Evolutionary conservation across 2,888 invertebrate genomes (phyloP).

Genomic region (Neoscelio sp.): DNA sequence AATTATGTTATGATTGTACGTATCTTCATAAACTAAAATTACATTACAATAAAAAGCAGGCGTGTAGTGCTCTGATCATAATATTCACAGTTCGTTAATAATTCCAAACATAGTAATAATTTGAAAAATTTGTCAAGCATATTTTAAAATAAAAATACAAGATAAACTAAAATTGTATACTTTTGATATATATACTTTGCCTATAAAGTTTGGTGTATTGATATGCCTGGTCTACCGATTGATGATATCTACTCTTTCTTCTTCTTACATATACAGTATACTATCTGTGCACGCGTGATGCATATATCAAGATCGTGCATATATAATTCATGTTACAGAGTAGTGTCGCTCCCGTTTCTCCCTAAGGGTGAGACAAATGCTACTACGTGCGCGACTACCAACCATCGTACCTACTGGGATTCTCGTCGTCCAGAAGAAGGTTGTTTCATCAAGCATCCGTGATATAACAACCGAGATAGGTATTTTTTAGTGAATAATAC

Average conservation of each 20-base stretch:
- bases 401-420: conserved; percentile 38
- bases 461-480: conserved; percentile 52
- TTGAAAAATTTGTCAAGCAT: no score
- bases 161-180: no score
- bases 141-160: no score
- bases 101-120: no score
- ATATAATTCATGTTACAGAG: conserved; percentile 53
- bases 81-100: no score
- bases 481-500: conserved; percentile 51
- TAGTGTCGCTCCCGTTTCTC: conserved; percentile 63
- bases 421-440: conserved; percentile 16
- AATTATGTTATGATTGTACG: no score
- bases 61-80: no score
- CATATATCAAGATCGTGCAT: conserved; percentile 59
- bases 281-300: conserved; percentile 38
- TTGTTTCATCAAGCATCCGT: conserved; percentile 53
- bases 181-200: background rate
- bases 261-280: conserved; percentile 1
- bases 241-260: conserved; percentile 30
- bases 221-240: conserved; percentile 21
- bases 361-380: conserved; percentile 60
- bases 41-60: no score
- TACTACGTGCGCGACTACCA: conserved; percentile 46
- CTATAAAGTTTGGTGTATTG: background rate
- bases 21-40: no score